Evolutionary conservation across 2,888 invertebrate species (phyloP).

Genomic region (Bombylius major): DNA sequence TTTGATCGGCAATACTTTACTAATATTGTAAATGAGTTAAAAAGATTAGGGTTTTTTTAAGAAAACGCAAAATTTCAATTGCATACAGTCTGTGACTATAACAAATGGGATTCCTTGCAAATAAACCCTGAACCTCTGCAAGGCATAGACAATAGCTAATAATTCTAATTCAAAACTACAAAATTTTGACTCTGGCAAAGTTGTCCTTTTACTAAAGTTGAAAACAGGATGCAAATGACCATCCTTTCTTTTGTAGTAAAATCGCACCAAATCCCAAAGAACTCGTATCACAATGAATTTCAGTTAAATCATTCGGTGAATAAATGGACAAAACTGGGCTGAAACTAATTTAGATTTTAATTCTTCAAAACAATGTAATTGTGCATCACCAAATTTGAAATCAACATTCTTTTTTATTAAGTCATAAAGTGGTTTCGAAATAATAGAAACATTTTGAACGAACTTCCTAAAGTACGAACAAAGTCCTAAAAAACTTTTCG

Average conservation of each 20-base stretch:
- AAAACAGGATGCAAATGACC: conserved; percentile 22
- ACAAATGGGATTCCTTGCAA: conserved; percentile 20
- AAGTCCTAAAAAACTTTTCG: too few relatives aligned
- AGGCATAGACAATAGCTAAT: conserved; percentile 17
- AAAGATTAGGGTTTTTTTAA: too few relatives aligned
- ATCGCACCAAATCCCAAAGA: conserved; percentile 23
- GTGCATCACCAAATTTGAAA: background rate
- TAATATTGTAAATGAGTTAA: too few relatives aligned
- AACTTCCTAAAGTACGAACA: too few relatives aligned
- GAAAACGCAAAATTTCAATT: too few relatives aligned
- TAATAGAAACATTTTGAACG: background rate
- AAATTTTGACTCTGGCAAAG: conserved; percentile 19
- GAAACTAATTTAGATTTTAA: background rate
- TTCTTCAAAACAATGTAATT: background rate
- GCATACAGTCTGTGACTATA: conserved; percentile 23
- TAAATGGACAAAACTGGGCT: conserved; percentile 19
- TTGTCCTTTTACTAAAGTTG: conserved; percentile 24
- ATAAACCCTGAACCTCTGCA: conserved; percentile 21
- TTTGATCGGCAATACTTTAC: too few relatives aligned
- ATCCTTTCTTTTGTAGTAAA: conserved; percentile 23
- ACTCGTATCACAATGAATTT: conserved; percentile 28
- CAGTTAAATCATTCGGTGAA: conserved; percentile 21
- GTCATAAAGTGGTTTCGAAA: conserved; percentile 1
- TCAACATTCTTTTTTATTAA: background rate
- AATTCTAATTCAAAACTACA: conserved; percentile 26